Conservation (phyloP, 2,888 invertebrate genomes). For the Keiferia lycopersicella region DNA sequence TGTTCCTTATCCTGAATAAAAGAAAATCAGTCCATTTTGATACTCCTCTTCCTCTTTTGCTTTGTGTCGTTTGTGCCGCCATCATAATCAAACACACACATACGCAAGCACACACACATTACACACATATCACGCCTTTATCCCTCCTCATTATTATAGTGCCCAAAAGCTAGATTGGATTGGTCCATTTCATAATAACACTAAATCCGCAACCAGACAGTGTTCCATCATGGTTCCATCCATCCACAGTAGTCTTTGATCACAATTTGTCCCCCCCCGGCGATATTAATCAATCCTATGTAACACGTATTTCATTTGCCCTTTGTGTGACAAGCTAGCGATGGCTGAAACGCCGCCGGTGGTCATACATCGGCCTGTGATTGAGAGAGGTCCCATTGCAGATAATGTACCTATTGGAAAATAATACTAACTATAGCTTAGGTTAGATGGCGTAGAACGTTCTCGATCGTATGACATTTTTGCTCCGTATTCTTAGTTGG, state of each 20-base stretch:
- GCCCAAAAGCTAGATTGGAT: neutral
- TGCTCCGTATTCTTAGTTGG: too few species aligned
- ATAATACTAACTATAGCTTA: too few species aligned
- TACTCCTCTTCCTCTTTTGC: too few species aligned
- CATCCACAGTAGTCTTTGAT: neutral
- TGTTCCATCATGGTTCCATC: neutral
- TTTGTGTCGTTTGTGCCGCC: too few species aligned
- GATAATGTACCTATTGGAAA: too few species aligned
- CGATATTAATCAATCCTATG: slow-evolving; percentile 10
- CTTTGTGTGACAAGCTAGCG: slow-evolving; percentile 37
- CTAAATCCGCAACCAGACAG: slow-evolving; percentile 1
- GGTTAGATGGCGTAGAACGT: too few species aligned
- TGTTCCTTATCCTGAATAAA: too few species aligned
- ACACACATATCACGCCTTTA: too few species aligned
- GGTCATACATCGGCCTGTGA: slow-evolving; percentile 71
- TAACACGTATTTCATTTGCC: neutral
- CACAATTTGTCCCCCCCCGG: neutral
- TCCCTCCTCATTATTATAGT: too few species aligned
- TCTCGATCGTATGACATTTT: too few species aligned
- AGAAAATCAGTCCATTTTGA: too few species aligned
- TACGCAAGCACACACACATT: too few species aligned
- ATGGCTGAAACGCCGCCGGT: slow-evolving; percentile 48
- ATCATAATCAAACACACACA: neutral
- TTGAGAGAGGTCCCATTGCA: slow-evolving; percentile 70
- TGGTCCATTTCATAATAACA: neutral